A percentile compares a stretch with the other conserved stretches of the same genome.
These are phyloP conservation scores for Pseudochirops cupreus DNA, from an alignment of 2,797 vertebrate genomes.

Conservation along the genomic window DNA sequence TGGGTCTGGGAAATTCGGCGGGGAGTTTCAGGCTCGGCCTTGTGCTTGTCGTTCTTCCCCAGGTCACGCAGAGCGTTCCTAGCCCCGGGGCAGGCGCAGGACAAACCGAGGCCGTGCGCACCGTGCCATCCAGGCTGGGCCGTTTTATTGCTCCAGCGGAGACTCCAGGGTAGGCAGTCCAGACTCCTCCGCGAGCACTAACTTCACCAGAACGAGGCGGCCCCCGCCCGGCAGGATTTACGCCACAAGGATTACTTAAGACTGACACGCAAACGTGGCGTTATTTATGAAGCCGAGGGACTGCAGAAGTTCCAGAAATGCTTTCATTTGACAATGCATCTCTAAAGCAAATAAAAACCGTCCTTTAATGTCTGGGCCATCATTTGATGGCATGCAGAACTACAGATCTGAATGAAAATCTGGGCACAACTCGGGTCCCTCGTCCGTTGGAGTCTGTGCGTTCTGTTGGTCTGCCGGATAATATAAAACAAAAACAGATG, in stretches of 20 bases:
- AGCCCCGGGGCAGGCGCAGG: background rate
- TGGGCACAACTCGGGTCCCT: constrained; percentile 22
- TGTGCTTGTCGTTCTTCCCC: background rate
- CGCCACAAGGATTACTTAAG: constrained; percentile 11
- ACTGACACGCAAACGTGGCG: background rate
- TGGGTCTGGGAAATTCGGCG: constrained; percentile 59
- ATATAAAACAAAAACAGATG: constrained; percentile 15
- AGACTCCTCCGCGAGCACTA: background rate
- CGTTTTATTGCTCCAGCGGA: background rate
- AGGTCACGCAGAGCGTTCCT: accelerated
- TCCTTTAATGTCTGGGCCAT: constrained; percentile 24
- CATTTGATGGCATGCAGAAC: background rate
- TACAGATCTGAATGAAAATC: constrained; percentile 33
- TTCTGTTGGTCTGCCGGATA: background rate
- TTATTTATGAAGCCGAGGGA: background rate
- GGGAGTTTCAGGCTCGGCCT: constrained; percentile 28
- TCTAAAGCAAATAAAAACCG: constrained; percentile 40
- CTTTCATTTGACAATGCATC: background rate
- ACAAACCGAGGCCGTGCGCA: background rate
- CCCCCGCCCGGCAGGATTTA: background rate
- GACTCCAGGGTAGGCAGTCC: background rate
- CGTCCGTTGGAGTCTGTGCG: background rate
- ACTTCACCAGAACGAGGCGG: background rate
- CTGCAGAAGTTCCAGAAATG: background rate
- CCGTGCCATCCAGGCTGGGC: background rate